Base-by-base conservation (phyloP, 2,797 vertebrate species). In the Fundulus diaphanus region DNA sequence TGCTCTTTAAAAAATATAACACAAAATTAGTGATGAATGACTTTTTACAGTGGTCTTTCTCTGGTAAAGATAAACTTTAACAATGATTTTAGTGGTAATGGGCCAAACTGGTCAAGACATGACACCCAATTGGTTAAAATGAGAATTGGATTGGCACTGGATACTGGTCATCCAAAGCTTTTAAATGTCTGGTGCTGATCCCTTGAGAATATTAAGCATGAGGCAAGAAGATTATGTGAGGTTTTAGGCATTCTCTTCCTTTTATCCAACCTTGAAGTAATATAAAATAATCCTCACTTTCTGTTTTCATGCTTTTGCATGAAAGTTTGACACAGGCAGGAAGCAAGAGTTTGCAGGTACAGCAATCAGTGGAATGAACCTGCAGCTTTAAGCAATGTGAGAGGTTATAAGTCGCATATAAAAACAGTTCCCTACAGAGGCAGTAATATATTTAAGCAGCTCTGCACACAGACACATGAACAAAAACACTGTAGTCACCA, bases 21-120 rank as follows among this genome's bases (percentile, higher is more conserved):
- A 85, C 85, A 84, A 85, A 90, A 86, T 79, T 83, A 78, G 80
- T 93, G 91, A 93, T 93, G 88, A 88, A 93, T 94, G 89, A 92
- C 86, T 91, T 89, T 88, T 88, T 87, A 87, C 83, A 85, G 72
- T 68, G 57, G 44, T 88, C 87, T 91, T 90, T 92, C 74, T 89
- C 90, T n/a, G n/a, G 91, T 86, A 90, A 89, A 72, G 82, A 74
- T 80, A 72, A 81, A 83, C 85, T 88, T 76, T 80, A 79, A 85
- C 72, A 73, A 81, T 88, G 86, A 85, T 72, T 85, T 80, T 49
- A 70, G 82, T 74, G 87, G 80, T 86, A 77, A 83, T 86, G 87
- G 86, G 86, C 88, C 92, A 85, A 91, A 91, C 88, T 83, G 74
- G 81, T 86, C 80, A 68, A 87, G 82, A 88, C 84, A 90, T 92